These are phyloP conservation scores for Idaea aversata DNA, from an alignment of 2,888 invertebrate species.

Conservation along the genomic window DNA sequence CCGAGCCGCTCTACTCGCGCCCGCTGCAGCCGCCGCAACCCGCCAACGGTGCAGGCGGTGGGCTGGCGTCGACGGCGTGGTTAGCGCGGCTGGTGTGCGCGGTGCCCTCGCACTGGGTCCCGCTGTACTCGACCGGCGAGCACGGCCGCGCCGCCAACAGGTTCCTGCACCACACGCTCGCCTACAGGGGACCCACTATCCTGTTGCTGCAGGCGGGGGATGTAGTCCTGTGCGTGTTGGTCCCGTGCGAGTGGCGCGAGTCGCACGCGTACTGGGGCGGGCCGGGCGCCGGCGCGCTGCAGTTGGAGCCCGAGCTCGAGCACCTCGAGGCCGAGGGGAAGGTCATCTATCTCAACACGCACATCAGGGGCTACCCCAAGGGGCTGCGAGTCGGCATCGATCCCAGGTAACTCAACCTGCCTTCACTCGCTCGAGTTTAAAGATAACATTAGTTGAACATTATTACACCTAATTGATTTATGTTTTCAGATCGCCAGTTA, in stretches of 20 bases:
- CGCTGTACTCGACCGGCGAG: slow-evolving; percentile 90
- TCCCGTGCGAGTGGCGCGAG: slow-evolving; percentile 92
- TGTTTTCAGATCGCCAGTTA: slow-evolving; percentile 76
- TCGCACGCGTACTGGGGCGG: slow-evolving; percentile 92
- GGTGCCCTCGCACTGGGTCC: slow-evolving; percentile 90
- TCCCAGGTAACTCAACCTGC: slow-evolving; percentile 69
- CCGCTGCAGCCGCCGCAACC: slow-evolving; percentile 55
- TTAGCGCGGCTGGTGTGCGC: slow-evolving; percentile 83
- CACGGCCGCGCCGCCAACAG: slow-evolving; percentile 94
- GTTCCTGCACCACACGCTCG: slow-evolving; percentile 92
- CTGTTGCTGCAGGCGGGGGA: slow-evolving; percentile 56
- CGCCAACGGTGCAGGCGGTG: slow-evolving; percentile 58
- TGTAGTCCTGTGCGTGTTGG: slow-evolving; percentile 87
- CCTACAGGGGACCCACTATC: slow-evolving; percentile 74
- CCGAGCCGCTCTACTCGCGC: slow-evolving; percentile 77
- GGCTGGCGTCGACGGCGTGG: slow-evolving; percentile 79
- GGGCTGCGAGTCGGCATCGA: slow-evolving; percentile 91
- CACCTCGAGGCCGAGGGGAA: neutral
- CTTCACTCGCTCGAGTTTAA: too few relatives aligned
- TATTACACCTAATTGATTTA: too few relatives aligned
- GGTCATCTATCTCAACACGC: slow-evolving; percentile 91
- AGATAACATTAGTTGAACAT: too few relatives aligned
- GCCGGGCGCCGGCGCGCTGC: slow-evolving; percentile 88
- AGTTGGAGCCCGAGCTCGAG: slow-evolving; percentile 86
- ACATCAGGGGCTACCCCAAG: slow-evolving; percentile 90